Evolutionary conservation across 2,797 vertebrate species (phyloP), one percentile per base, ranked within the genome.

Genomic region (Xerus rutilus): DNA sequence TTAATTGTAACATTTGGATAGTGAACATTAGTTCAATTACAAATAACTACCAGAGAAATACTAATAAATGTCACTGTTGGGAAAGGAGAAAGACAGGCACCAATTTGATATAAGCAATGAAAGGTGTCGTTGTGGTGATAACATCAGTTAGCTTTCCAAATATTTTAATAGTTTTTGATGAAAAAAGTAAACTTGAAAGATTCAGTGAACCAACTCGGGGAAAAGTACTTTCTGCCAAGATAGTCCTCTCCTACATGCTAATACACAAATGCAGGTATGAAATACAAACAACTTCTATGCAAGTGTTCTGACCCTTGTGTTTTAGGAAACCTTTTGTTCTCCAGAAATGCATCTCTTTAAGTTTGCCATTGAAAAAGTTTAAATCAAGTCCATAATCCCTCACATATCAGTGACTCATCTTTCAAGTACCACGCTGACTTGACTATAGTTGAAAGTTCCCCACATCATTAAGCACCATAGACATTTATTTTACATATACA

Each of bases 1-100:
- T 98, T 98, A 98, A 98, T 98, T 99, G 98, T 98, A 98, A 98
- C 96, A 97, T 92, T 97, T 97, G 97, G 97, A 97, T 97, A 97
- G 97, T 97, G 98, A 98, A 95, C 96, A 97, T 97, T 86, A 94
- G 95, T 35, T 91, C 95, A 98, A 98, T 98, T 97, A 98, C 97
- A 98, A 98, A 97, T 96, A 98, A 98, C 90, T 87, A 96, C 96
- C 96, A 97, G 81, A 97, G 92, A 98, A 97, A 98, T 93, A 97
- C 93, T 98, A 98, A 98, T 97, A 98, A 97, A 98, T 64, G 88
- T 89, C 92, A 97, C 95, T 96, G 92, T 89, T 96, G 95, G 89
- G 93, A 96, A 95, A 69, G 85, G 93, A 97, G 74, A 97, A 89
- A 96, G 95, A 90, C n/a, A 96, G 81, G 83, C 73, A 79, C 96